Evolutionary conservation across 53 echinoderm and acorn worm genomes (phyloP), one percentile per base, ranked within the genome.

Genomic region (Holothuria leucospilota): DNA sequence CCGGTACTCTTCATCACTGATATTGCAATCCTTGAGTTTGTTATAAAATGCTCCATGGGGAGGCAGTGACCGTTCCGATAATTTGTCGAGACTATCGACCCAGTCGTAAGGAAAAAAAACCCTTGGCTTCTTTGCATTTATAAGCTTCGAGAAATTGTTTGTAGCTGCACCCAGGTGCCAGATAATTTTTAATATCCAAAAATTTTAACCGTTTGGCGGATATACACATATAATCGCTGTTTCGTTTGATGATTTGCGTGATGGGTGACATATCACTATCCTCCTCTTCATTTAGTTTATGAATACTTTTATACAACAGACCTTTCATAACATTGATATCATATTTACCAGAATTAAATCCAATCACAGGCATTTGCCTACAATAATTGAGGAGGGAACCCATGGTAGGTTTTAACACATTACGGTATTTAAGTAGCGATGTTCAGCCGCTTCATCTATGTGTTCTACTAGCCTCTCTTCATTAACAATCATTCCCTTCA

Each of bases 71-170:
- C 58, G 10, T 2, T 2, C 58, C 13, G 69, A 3, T 6, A 91
- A 62, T 73, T 92, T 89, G 15, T 88, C 71, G 20, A 85, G 63
- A 0, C 20, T 26, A 65, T 85, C 86, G 39, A 89, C 58, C 91
- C 91, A 91, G 20, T 91, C 88, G 78, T 87, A 91, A 2, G 87
- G 78, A 84, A 25, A 79, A 38, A 79, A 79, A 6, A n/a, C 84
- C 91, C 28, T 91, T 91, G 40, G 51, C 30, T 27, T 75, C 46
- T n/a, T 29, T 62, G 39, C 69, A 77, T 27, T 88, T 84, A 59
- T 84, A 88, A 12, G 91, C 91, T 41, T 84, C 77, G 1, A 91
- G 26, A 34, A 91, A 91, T 34, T 81, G 70, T 20, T 39, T 28
- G n/a, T 88, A 88, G 49, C 63, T 62, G 56, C 77, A 29, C 84